phyloP scores from a whole-genome alignment of 2,888 invertebrate species.

The Seira musarum region DNA sequence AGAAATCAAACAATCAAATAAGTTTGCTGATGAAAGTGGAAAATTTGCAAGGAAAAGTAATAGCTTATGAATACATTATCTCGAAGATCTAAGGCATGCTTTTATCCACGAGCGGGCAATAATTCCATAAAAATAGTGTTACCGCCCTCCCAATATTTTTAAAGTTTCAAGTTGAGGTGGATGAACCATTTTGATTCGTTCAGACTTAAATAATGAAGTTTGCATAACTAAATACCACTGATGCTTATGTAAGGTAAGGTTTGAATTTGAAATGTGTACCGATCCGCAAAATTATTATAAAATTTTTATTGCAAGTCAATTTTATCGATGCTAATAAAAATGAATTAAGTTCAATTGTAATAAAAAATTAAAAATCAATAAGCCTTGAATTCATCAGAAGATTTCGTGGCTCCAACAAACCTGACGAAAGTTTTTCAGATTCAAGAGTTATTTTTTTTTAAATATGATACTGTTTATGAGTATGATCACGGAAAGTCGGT shows the following conservation, averaged over 20 bases:
- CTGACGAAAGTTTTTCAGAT: not conserved
- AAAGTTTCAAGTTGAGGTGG: too few relatives aligned
- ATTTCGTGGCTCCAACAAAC: not conserved
- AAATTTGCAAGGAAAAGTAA: not conserved
- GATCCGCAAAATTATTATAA: too few relatives aligned
- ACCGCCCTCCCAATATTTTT: not conserved
- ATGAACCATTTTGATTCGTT: too few relatives aligned
- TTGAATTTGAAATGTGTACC: too few relatives aligned
- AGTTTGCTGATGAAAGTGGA: not conserved
- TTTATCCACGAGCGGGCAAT: not conserved
- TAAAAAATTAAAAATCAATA: not conserved
- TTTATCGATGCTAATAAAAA: not conserved
- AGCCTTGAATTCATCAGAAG: too few relatives aligned
- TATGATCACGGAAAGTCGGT: constrained; percentile 5
- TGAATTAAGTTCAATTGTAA: not conserved
- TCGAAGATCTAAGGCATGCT: not conserved
- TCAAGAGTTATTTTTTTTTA: not conserved
- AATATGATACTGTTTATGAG: constrained; percentile 15
- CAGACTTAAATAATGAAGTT: too few relatives aligned
- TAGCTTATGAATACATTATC: not conserved
- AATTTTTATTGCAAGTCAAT: not conserved
- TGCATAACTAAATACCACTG: too few relatives aligned
- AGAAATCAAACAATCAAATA: not conserved
- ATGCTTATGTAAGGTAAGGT: too few relatives aligned
- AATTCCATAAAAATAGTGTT: not conserved